These are phyloP conservation scores for Scolanthus callimorphus DNA, from an alignment of 92 coral and sea anemone genomes.

Conservation along the genomic window DNA sequence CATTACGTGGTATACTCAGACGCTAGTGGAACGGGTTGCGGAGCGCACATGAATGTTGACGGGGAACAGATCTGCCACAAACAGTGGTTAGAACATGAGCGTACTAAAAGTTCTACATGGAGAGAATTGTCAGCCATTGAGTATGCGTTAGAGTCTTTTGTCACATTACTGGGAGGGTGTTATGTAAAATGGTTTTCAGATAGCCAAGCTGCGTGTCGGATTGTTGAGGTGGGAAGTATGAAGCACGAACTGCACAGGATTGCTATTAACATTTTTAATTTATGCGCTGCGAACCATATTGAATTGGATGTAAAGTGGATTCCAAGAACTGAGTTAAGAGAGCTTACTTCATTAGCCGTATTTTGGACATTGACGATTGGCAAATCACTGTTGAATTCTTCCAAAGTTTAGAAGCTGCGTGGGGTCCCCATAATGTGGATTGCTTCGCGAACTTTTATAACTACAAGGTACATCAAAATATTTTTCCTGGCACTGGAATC, in stretches of 20 bases:
- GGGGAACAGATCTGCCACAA: conserved; percentile 37
- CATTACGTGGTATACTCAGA: conserved; percentile 34
- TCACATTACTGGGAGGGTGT: conserved; percentile 10
- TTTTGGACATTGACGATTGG: conserved; percentile 57
- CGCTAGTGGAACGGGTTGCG: conserved; percentile 43
- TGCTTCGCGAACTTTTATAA: conserved; percentile 41
- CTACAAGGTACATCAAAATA: conserved; percentile 21
- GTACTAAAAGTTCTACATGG: conserved; percentile 37
- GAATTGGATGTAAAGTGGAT: conserved; percentile 54
- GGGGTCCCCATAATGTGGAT: conserved; percentile 33
- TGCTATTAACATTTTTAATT: conserved; percentile 35
- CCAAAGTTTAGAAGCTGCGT: not conserved
- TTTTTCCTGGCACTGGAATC: conserved; percentile 45
- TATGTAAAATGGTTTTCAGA: conserved; percentile 35
- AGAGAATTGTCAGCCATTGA: conserved; percentile 37
- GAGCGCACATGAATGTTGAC: conserved; percentile 30
- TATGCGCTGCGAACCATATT: conserved; percentile 12
- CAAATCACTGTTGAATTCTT: conserved; percentile 28
- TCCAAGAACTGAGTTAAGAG: conserved; percentile 27
- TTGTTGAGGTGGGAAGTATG: conserved; percentile 53
- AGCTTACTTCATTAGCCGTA: conserved; percentile 49
- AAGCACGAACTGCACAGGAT: conserved; percentile 18
- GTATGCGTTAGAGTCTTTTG: conserved; percentile 22
- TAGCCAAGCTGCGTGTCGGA: conserved; percentile 45
- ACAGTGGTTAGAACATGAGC: conserved; percentile 26